phyloP scores from a whole-genome alignment of 1,140 invertebrate genomes.

The Mya arenaria region DNA sequence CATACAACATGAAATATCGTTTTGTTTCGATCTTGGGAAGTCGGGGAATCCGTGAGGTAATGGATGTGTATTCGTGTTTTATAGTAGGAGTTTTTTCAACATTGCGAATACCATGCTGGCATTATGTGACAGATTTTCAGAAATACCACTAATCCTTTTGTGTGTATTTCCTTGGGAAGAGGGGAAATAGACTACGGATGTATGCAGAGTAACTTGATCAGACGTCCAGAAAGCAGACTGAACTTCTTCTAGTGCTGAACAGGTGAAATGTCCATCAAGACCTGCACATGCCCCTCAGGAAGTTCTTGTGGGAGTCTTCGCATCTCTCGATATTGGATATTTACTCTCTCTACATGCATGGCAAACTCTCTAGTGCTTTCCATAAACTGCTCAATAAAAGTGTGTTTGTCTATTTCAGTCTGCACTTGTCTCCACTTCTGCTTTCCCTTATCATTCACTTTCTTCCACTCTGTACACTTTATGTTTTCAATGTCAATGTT shows the following conservation, averaged over 20 bases:
- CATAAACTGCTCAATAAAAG: constrained; percentile 33
- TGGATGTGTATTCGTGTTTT: constrained; percentile 47
- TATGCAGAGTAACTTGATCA: constrained; percentile 51
- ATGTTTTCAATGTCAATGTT: not conserved
- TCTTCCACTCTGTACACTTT: constrained; percentile 29
- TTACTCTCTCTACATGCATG: constrained; percentile 36
- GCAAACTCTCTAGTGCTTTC: constrained; percentile 53
- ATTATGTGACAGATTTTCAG: constrained; percentile 45
- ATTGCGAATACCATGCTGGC: constrained; percentile 42
- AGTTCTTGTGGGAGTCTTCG: not conserved
- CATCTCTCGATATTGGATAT: constrained; percentile 19
- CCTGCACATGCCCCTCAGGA: not conserved
- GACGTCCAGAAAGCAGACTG: constrained; percentile 53
- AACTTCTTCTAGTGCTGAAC: constrained; percentile 55
- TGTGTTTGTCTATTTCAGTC: not conserved
- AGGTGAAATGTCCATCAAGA: constrained; percentile 49
- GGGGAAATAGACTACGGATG: constrained; percentile 41
- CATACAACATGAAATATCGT: constrained; percentile 2
- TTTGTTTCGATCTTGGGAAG: constrained; percentile 53
- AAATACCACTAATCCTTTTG: constrained; percentile 50
- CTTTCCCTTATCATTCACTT: not conserved
- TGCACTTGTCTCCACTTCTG: constrained; percentile 30
- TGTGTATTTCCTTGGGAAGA: constrained; percentile 14
- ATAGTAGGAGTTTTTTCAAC: constrained; percentile 20
- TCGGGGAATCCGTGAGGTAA: constrained; percentile 59